These are phyloP conservation scores for Caenorhabditis plicata DNA, from an alignment of 2,888 invertebrate genomes.

Conservation along the genomic window DNA sequence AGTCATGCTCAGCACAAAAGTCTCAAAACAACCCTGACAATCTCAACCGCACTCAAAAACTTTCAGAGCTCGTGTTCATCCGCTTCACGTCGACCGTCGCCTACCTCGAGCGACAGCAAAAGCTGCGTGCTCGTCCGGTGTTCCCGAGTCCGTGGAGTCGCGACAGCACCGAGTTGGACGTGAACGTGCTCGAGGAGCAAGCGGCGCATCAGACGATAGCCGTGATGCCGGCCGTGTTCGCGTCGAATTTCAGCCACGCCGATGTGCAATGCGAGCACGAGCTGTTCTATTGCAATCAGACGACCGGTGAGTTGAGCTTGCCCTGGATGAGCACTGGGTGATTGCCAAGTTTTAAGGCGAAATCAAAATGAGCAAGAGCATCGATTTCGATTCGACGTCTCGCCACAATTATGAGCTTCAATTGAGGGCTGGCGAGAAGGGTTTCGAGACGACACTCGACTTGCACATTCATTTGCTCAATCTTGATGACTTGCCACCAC, in stretches of 20 bases:
- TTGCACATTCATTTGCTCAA: constrained; percentile 35
- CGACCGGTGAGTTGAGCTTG: constrained; percentile 29
- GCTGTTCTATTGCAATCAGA: constrained; percentile 26
- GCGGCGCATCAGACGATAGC: constrained; percentile 37
- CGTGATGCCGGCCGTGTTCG: constrained; percentile 42
- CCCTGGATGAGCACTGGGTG: too few species aligned
- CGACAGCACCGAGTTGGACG: constrained; percentile 3
- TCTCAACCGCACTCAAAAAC: too few species aligned
- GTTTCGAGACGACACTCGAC: constrained; percentile 24
- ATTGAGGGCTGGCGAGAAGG: constrained; percentile 33
- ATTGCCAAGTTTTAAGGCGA: too few species aligned
- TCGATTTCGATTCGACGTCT: constrained; percentile 41
- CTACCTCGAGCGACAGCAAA: constrained; percentile 9
- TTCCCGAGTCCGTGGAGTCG: constrained; percentile 19
- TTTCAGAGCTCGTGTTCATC: too few species aligned
- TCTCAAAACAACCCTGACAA: too few species aligned
- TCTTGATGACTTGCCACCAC: constrained; percentile 49
- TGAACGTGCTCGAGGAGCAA: constrained; percentile 37
- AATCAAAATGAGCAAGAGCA: constrained; percentile 20
- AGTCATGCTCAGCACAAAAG: too few species aligned
- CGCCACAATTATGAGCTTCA: constrained; percentile 25
- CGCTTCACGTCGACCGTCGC: constrained; percentile 22
- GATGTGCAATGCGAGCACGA: constrained; percentile 13
- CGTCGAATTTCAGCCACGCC: constrained; percentile 13
- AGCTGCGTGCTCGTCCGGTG: constrained; percentile 8